Evolutionary conservation across 2,113 vertebrate genomes (phyloP).

Genomic region (Megalops atlanticus): DNA sequence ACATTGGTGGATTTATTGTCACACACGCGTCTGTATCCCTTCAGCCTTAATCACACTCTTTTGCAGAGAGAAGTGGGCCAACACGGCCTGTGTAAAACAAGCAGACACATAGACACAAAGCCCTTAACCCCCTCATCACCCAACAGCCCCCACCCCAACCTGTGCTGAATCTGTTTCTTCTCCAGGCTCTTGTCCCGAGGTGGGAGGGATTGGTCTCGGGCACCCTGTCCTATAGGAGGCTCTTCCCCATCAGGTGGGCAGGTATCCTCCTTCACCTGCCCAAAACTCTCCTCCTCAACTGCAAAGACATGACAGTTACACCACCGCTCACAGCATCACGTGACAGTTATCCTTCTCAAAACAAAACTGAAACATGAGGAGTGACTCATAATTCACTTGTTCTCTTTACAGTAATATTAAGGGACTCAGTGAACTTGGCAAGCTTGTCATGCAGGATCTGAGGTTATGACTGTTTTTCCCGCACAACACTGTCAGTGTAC

Average conservation of each 20-base stretch:
- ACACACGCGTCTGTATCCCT: no score
- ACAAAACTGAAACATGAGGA: not conserved
- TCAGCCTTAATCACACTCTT: no score
- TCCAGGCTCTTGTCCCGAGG: conserved; percentile 49
- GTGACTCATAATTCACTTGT: not conserved
- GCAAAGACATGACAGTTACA: not conserved
- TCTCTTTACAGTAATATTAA: not conserved
- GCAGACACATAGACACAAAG: no score
- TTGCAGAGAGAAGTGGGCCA: no score
- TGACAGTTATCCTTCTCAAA: not conserved
- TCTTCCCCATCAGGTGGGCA: not conserved
- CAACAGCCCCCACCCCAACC: conserved; percentile 44
- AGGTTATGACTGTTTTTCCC: no score
- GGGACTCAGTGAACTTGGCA: not conserved
- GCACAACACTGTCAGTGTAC: no score
- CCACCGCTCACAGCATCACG: not conserved
- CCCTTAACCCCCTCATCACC: not conserved
- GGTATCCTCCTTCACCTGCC: not conserved
- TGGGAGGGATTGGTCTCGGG: conserved; percentile 24
- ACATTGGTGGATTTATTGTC: no score
- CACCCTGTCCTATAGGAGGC: conserved; percentile 10
- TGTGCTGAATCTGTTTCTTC: conserved; percentile 58
- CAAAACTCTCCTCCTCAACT: conserved; percentile 15
- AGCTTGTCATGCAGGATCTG: no score
- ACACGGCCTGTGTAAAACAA: no score